These are phyloP conservation scores for Allophyes oxyacanthae DNA, from an alignment of 2,888 invertebrate species.

Conservation along the genomic window DNA sequence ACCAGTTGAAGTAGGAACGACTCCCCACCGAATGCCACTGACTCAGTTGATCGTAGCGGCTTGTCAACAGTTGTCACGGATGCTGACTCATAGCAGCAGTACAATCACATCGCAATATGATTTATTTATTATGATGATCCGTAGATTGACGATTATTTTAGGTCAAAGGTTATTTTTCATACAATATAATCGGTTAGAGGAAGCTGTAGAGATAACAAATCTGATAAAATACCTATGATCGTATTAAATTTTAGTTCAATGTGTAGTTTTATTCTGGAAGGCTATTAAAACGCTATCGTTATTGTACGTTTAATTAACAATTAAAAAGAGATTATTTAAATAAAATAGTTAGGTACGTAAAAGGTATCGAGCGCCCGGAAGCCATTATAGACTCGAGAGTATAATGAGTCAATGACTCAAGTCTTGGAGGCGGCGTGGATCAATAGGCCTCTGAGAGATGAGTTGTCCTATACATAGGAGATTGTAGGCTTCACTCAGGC, in stretches of 20 bases:
- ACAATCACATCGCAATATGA: constrained; percentile 9
- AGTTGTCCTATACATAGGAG: constrained; percentile 5
- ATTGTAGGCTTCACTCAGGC: constrained; percentile 28
- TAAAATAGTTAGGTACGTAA: constrained; percentile 1
- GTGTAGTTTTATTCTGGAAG: no score
- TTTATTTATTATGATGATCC: constrained; percentile 6
- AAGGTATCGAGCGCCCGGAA: constrained; percentile 19
- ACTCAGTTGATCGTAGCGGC: constrained; percentile 22
- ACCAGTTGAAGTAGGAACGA: constrained; percentile 1
- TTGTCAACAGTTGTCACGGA: constrained; percentile 16
- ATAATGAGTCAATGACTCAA: constrained; percentile 34
- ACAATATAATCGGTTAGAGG: no score
- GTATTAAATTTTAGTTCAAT: no score
- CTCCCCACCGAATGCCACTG: constrained; percentile 4
- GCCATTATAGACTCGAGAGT: constrained; percentile 26
- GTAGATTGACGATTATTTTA: neutral
- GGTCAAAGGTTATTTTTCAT: no score
- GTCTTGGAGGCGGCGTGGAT: constrained; percentile 15
- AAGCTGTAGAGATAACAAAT: no score
- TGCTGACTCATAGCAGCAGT: constrained; percentile 31
- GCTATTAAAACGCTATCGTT: no score
- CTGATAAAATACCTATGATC: no score
- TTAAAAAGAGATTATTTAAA: constrained; percentile 3
- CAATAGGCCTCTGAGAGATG: constrained; percentile 33
- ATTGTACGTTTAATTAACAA: no score